Conservation (phyloP, 2,113 vertebrate species). For the Myiozetetes cayanensis region DNA sequence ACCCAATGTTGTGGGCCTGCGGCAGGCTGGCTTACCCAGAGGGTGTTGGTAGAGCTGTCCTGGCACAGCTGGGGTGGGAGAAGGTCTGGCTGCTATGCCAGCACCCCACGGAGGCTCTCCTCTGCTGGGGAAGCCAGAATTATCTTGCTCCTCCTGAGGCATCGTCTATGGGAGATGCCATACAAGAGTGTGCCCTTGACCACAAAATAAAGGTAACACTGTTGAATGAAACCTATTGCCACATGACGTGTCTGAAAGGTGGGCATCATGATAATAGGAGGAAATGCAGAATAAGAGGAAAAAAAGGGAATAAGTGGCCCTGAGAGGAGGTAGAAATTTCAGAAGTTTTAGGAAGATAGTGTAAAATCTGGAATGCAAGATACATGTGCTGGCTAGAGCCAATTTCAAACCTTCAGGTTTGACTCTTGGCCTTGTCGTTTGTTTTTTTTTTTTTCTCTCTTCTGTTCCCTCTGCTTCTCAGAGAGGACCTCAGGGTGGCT, state of each 20-base stretch:
- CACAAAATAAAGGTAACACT: not conserved
- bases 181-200: not conserved
- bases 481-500: not conserved
- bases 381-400: not conserved
- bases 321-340: not conserved
- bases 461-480: not conserved
- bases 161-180: not conserved
- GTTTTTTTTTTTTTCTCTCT: not conserved
- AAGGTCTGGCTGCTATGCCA: not conserved
- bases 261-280: not conserved
- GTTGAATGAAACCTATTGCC: not conserved
- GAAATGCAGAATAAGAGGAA: not conserved
- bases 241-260: accelerated
- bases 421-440: not conserved
- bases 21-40: not conserved
- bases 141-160: not conserved
- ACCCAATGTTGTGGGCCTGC: accelerated
- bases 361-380: not conserved
- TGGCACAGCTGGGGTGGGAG: not conserved
- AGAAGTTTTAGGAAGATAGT: not conserved
- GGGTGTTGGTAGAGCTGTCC: not conserved
- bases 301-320: not conserved
- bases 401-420: not conserved
- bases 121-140: not conserved
- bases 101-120: accelerated